A percentile compares a stretch with the other conserved stretches of the same genome.
phyloP scores from a whole-genome alignment of 2,888 invertebrate species.

The Hypselothyrea guttata region DNA sequence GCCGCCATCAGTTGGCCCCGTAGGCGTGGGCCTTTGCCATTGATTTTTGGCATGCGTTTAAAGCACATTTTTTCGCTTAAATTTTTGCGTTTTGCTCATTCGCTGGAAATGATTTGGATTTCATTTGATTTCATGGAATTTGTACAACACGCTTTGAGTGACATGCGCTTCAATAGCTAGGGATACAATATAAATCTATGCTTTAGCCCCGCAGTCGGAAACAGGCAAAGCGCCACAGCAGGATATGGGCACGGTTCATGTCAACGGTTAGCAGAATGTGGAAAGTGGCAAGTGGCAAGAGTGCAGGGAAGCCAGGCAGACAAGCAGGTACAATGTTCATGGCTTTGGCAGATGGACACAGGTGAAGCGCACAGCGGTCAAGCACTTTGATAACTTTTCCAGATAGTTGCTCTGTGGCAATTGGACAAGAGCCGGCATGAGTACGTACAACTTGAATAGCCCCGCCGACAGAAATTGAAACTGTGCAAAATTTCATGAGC shows the following conservation, averaged over 20 bases:
- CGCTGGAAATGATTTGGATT: slow-evolving; percentile 19
- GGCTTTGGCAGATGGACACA: slow-evolving; percentile 35
- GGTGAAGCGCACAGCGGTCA: slow-evolving; percentile 42
- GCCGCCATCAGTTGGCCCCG: slow-evolving; percentile 40
- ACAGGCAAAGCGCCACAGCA: slow-evolving; percentile 28
- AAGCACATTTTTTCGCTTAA: slow-evolving; percentile 52
- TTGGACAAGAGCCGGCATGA: slow-evolving; percentile 13
- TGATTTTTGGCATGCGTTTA: slow-evolving; percentile 69
- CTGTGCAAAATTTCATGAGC: background rate
- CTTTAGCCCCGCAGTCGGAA: slow-evolving; percentile 25
- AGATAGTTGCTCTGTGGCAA: slow-evolving; percentile 28
- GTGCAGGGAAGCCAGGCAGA: background rate
- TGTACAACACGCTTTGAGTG: slow-evolving; percentile 40
- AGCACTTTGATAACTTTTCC: slow-evolving; percentile 36
- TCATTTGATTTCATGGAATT: slow-evolving; percentile 43
- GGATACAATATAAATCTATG: slow-evolving; percentile 14
- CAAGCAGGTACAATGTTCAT: slow-evolving; percentile 14
- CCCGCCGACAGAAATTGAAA: too few species aligned
- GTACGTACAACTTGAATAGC: slow-evolving; percentile 6
- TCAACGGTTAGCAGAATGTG: background rate
- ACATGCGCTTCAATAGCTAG: slow-evolving; percentile 40
- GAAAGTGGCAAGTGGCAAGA: background rate
- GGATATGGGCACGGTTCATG: slow-evolving; percentile 13
- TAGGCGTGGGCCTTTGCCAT: slow-evolving; percentile 38
- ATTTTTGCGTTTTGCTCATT: slow-evolving; percentile 8